Base-by-base conservation (phyloP, 2,797 vertebrate species). In the Takifugu ocellatus region DNA sequence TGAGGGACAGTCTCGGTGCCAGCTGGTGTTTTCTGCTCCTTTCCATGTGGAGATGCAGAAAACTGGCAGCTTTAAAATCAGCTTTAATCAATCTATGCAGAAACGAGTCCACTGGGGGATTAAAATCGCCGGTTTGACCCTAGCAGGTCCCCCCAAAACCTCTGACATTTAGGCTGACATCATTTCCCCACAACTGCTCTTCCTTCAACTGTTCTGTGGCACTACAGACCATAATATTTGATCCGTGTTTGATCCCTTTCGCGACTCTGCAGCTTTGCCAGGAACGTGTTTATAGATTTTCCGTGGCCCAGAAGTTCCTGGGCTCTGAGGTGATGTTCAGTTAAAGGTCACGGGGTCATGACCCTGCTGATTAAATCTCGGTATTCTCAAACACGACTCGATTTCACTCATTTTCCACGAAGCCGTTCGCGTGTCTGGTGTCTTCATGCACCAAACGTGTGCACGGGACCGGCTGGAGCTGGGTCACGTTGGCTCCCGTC, bases 1-100 rank as follows among this genome's bases (percentile, higher is more conserved):
- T 76, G 66, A 62, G 51, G 57, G 63, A 51, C 49, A 46, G 51
- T 66, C 52, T 60, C 54, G 6, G 59, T 63, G 67, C 63, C 84
- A 77, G 64, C 68, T 75, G 81, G 31, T 66, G 72, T 73, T 70
- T 76, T 63, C 44, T 54, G 11, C 49, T 70, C 16, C 17, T 39
- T 64, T 49, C 70, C 76, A 53, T 59, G 73, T 67, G 62, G 66
- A 73, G 62, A 58, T 48, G n/a, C 39, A 25, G 51, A 45, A 61
- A 47, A 72, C 50, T 68, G 77, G 60, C 64, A 56, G 62, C 3
- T 72, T 50, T 63, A 72, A 69, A 68, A 74, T 70, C 42, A 52
- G 56, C 52, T 63, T 66, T 70, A 75, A 76, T 66, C 68, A 67
- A 72, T 61, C 59, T 58, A 36, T 64, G 48, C 26, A 50, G 7